Evolutionary conservation across 53 echinoderm and acorn worm genomes (phyloP).

Genomic region (Mesocentrotus franciscanus): DNA sequence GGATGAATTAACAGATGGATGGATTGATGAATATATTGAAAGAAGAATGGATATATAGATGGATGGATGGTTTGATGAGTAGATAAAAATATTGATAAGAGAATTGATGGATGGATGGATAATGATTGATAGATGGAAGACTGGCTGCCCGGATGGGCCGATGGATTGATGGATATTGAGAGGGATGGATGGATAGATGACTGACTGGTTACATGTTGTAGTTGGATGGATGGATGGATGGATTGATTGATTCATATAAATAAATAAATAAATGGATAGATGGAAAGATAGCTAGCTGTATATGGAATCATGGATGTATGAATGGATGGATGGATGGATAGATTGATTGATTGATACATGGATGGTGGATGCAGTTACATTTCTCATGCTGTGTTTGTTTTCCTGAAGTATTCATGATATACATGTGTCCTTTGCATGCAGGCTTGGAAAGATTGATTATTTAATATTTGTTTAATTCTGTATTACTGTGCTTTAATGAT

Average conservation of each 20-base stretch:
- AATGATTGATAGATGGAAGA: background rate
- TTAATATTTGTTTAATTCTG: too few relatives aligned
- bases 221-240: too few relatives aligned
- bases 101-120: background rate
- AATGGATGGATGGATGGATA: too few relatives aligned
- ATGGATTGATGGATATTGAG: background rate
- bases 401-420: too few relatives aligned
- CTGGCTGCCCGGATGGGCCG: background rate
- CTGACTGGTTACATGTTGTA: too few relatives aligned
- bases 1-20: background rate
- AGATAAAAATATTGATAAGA: background rate
- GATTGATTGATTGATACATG: background rate
- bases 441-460: too few relatives aligned
- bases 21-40: background rate
- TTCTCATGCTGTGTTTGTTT: too few relatives aligned
- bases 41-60: background rate
- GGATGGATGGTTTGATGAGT: background rate
- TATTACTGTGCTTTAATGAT: too few relatives aligned
- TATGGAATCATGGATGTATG: background rate
- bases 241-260: too few relatives aligned
- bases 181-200: background rate
- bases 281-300: background rate
- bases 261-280: background rate
- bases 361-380: too few relatives aligned
- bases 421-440: too few relatives aligned